Percentiles rank a stretch among this genome's conserved stretches.
These are phyloP conservation scores for Luidia sarsii DNA, from an alignment of 53 echinoderm and acorn worm species.

Conservation along the genomic window DNA sequence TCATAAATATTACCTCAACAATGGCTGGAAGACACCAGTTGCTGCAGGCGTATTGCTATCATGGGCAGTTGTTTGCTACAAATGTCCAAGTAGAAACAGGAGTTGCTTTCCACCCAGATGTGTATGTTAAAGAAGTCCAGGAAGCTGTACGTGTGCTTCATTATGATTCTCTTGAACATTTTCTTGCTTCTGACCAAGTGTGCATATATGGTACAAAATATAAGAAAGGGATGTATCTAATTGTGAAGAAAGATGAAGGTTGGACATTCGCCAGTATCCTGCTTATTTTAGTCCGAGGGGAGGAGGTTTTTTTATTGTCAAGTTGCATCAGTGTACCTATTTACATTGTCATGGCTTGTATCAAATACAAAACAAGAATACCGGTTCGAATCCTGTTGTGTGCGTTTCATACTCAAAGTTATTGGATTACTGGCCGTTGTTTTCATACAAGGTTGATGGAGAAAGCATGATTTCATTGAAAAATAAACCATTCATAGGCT, in stretches of 20 bases:
- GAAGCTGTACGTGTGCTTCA: constrained; percentile 20
- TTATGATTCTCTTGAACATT: background rate
- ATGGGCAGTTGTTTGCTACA: constrained; percentile 48
- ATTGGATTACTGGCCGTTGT: constrained; percentile 22
- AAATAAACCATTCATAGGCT: constrained; percentile 27
- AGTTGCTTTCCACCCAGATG: constrained; percentile 25
- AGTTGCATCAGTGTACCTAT: constrained; percentile 10
- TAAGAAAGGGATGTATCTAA: constrained; percentile 37
- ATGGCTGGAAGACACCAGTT: constrained; percentile 69
- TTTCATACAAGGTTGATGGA: constrained; percentile 28
- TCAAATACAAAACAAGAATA: constrained; percentile 6
- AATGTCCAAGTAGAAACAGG: constrained; percentile 5
- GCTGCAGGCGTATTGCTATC: constrained; percentile 50
- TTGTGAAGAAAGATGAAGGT: constrained; percentile 16
- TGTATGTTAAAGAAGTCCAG: constrained; percentile 28
- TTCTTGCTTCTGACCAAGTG: constrained; percentile 35
- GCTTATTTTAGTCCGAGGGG: constrained; percentile 35
- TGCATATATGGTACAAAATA: constrained; percentile 44
- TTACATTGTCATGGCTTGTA: constrained; percentile 25
- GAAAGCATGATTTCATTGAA: constrained; percentile 24
- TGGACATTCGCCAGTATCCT: constrained; percentile 64
- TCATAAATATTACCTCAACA: constrained; percentile 63
- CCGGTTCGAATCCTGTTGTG: constrained; percentile 3
- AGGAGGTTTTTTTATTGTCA: constrained; percentile 32
- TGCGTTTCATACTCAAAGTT: constrained; percentile 7